Conservation (phyloP, 2,797 vertebrate species). For the Balearica regulorum region DNA sequence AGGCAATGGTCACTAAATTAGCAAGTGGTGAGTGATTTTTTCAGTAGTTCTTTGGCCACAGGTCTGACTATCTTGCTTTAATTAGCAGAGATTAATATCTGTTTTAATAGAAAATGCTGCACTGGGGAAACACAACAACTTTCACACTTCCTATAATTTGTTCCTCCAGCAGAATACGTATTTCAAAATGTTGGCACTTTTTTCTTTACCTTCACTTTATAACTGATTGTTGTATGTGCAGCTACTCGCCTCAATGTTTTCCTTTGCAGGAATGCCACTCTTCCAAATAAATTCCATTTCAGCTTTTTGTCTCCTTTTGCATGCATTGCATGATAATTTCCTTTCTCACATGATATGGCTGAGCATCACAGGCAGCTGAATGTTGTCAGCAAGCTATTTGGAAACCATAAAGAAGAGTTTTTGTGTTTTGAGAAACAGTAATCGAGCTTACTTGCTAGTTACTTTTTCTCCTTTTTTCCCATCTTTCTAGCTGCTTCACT, state of each 20-base stretch:
- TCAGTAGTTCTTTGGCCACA: slow-evolving; percentile 56
- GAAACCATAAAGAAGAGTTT: slow-evolving; percentile 68
- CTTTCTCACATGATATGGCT: slow-evolving; percentile 77
- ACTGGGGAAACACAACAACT: slow-evolving; percentile 79
- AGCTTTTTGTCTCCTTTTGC: slow-evolving; percentile 73
- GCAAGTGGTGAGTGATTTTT: slow-evolving; percentile 62
- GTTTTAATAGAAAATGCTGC: slow-evolving; percentile 61
- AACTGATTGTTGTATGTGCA: slow-evolving; percentile 73
- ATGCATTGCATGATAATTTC: slow-evolving; percentile 78
- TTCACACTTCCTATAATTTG: slow-evolving; percentile 84
- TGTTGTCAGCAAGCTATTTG: slow-evolving; percentile 77
- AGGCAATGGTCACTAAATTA: slow-evolving; percentile 67
- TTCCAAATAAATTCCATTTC: slow-evolving; percentile 65
- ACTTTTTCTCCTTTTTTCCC: slow-evolving; percentile 26
- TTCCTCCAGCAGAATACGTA: slow-evolving; percentile 71
- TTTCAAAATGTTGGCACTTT: slow-evolving; percentile 71
- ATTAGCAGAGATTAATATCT: slow-evolving; percentile 67
- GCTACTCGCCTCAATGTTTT: slow-evolving; percentile 74
- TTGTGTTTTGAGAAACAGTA: slow-evolving; percentile 41
- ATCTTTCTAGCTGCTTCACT: slow-evolving; percentile 83
- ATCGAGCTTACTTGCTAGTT: not conserved
- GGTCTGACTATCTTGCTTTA: slow-evolving; percentile 62
- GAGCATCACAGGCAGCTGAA: slow-evolving; percentile 81
- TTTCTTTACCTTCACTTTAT: slow-evolving; percentile 68
- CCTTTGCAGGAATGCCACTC: slow-evolving; percentile 81